phyloP scores from a whole-genome alignment of 2,113 vertebrate genomes.

The Arizona elegans region DNA sequence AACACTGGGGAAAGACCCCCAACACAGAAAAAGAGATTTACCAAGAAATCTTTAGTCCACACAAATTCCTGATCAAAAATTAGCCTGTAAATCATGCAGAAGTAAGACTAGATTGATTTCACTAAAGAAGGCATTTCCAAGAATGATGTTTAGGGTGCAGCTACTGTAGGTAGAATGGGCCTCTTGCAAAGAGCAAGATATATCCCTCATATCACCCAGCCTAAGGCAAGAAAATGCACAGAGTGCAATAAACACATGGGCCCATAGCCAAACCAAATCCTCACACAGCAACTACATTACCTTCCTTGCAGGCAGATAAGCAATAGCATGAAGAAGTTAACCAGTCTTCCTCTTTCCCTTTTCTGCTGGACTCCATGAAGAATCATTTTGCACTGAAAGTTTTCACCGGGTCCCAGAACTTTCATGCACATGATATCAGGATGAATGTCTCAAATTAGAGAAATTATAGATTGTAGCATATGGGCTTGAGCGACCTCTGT shows the following conservation, averaged over 20 bases:
- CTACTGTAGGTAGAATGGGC: neutral
- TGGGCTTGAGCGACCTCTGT: neutral
- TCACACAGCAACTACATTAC: neutral
- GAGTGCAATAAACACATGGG: neutral
- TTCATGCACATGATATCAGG: neutral
- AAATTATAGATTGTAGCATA: neutral
- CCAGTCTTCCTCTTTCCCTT: neutral
- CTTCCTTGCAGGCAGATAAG: neutral
- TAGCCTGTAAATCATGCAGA: neutral
- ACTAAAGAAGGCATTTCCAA: neutral
- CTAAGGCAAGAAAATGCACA: neutral
- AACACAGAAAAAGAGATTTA: neutral
- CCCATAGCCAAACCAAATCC: neutral
- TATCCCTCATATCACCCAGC: neutral
- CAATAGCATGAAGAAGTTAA: neutral
- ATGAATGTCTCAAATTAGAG: neutral
- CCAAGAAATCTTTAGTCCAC: neutral
- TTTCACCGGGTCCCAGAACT: neutral
- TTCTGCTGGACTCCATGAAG: neutral
- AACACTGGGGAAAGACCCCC: neutral
- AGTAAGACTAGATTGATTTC: neutral
- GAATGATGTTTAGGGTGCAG: neutral
- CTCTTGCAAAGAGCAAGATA: neutral
- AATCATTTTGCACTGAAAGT: neutral
- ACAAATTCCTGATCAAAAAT: neutral